These are phyloP conservation scores for Epicauta chinensis DNA, from an alignment of 1,140 invertebrate species.

Conservation along the genomic window DNA sequence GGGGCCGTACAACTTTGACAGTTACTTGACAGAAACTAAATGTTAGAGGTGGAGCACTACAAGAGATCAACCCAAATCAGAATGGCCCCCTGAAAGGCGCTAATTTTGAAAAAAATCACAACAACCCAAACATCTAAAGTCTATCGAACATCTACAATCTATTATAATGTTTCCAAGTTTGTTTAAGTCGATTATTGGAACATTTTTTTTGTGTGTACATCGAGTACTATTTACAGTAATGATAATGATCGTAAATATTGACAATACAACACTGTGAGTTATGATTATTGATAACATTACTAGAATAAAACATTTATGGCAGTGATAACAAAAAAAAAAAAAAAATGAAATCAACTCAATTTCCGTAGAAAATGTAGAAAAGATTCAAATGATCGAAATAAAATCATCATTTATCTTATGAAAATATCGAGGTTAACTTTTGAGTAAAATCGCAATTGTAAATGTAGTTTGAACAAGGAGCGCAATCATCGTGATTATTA, in stretches of 20 bases:
- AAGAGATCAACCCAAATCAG: conserved; percentile 39
- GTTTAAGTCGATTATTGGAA: too few species aligned
- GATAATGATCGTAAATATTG: too few species aligned
- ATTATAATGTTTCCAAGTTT: too few species aligned
- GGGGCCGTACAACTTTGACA: conserved; percentile 40
- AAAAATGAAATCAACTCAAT: too few species aligned
- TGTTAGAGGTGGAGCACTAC: conserved; percentile 40
- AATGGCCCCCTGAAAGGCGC: conserved; percentile 39
- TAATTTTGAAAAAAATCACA: conserved; percentile 34
- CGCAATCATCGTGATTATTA: not conserved
- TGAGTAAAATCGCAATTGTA: not conserved
- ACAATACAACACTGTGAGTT: too few species aligned
- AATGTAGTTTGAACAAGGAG: conserved; percentile 16
- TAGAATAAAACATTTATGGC: too few species aligned
- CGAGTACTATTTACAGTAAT: too few species aligned
- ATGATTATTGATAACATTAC: too few species aligned
- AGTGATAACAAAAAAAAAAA: too few species aligned
- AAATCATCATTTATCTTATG: conserved; percentile 11
- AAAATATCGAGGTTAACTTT: conserved; percentile 14
- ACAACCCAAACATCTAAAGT: too few species aligned
- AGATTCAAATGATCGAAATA: conserved; percentile 12
- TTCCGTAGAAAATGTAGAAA: not conserved
- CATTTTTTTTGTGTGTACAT: too few species aligned
- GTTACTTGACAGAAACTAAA: conserved; percentile 41
- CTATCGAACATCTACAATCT: too few species aligned